phyloP scores from a whole-genome alignment of 1,140 invertebrate genomes.

The Drosophila pruinosa region DNA sequence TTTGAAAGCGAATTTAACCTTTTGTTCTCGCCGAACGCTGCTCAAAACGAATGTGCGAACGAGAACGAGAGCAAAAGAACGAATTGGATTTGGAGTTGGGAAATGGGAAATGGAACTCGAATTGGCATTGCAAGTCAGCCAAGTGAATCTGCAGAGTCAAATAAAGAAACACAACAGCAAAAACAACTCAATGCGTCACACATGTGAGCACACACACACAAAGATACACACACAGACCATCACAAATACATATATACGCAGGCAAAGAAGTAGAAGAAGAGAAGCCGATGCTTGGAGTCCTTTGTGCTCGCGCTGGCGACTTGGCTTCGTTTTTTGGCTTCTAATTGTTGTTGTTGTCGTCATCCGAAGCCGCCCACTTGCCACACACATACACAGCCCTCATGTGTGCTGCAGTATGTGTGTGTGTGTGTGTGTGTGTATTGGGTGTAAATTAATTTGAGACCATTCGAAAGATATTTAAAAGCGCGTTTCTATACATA shows the following conservation, averaged over 20 bases:
- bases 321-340: constrained; percentile 62
- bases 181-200: constrained; percentile 16
- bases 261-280: neutral
- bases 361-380: constrained; percentile 49
- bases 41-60: constrained; percentile 15
- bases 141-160: constrained; percentile 30
- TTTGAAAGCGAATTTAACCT: constrained; percentile 80
- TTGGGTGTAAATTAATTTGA: constrained; percentile 75
- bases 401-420: neutral
- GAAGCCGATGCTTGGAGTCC: constrained; percentile 26
- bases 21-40: constrained; percentile 58
- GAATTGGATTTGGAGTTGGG: too few relatives aligned
- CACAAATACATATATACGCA: neutral
- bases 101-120: constrained; percentile 5
- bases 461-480: constrained; percentile 70
- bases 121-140: constrained; percentile 25
- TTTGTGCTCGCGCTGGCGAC: constrained; percentile 42
- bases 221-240: neutral
- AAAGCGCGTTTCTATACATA: constrained; percentile 41
- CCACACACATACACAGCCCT: neutral
- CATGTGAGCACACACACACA: constrained; percentile 7
- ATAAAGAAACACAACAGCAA: constrained; percentile 15
- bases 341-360: constrained; percentile 63
- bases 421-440: constrained; percentile 39
- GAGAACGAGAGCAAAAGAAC: constrained; percentile 2